Conservation (phyloP, 2,797 vertebrate species). For the Clarias fuscus region DNA sequence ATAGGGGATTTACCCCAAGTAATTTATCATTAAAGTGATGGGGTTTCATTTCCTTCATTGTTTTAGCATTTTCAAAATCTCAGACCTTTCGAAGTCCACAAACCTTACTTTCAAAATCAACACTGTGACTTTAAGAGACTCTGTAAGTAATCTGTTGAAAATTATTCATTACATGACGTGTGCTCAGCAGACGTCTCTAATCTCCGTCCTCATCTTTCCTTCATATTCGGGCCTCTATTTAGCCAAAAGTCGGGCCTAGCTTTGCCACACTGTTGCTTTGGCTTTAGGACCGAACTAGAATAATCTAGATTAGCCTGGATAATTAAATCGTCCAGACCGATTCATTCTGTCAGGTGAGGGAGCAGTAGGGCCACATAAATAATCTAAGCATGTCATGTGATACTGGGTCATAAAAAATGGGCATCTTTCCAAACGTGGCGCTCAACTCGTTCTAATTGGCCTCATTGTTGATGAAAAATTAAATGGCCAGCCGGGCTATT, state of each 20-base stretch:
- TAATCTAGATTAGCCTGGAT: constrained; percentile 74
- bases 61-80: neutral
- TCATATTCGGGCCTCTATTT: constrained; percentile 61
- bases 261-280: constrained; percentile 69
- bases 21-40: neutral
- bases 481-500: constrained; percentile 68
- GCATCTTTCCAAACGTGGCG: constrained; percentile 64
- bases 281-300: constrained; percentile 67
- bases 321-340: constrained; percentile 75
- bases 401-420: constrained; percentile 62
- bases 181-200: neutral
- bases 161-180: neutral
- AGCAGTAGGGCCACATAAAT: constrained; percentile 63
- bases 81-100: neutral
- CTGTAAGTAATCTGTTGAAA: neutral
- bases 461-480: constrained; percentile 75
- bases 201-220: constrained; percentile 58
- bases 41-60: neutral
- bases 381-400: constrained; percentile 65
- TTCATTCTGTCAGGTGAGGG: constrained; percentile 73
- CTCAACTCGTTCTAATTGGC: constrained; percentile 74
- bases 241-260: constrained; percentile 61
- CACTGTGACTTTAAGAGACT: neutral
- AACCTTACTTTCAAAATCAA: neutral
- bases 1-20: too few species aligned